Evolutionary conservation across 2,797 vertebrate species (phyloP).

Genomic region (Gymnothorax javanicus): DNA sequence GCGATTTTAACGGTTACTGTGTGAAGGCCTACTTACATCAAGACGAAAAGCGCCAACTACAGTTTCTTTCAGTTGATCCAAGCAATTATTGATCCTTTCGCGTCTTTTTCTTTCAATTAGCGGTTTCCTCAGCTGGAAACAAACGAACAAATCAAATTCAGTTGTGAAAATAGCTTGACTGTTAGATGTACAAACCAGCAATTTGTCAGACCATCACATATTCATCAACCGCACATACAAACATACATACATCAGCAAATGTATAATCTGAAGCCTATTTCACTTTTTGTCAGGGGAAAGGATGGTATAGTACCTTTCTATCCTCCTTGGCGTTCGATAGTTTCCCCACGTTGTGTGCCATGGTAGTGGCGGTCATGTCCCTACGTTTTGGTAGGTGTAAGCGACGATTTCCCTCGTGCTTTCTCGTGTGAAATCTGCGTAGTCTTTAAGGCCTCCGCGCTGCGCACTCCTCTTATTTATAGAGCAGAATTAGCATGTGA

Average conservation of each 20-base stretch:
- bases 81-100: slow-evolving; percentile 86
- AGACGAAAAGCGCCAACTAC: slow-evolving; percentile 83
- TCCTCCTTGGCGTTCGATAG: slow-evolving; percentile 77
- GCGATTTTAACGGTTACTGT: background rate
- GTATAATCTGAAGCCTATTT: background rate
- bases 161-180: background rate
- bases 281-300: background rate
- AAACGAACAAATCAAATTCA: background rate
- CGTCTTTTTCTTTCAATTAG: slow-evolving; percentile 87
- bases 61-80: slow-evolving; percentile 87
- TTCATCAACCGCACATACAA: background rate
- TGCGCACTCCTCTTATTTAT: slow-evolving; percentile 80
- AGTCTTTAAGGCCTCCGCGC: slow-evolving; percentile 72
- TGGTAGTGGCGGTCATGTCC: slow-evolving; percentile 78
- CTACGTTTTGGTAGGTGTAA: slow-evolving; percentile 25
- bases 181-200: background rate
- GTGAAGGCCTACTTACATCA: slow-evolving; percentile 75
- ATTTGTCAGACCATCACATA: background rate
- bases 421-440: slow-evolving; percentile 48
- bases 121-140: slow-evolving; percentile 81
- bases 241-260: background rate
- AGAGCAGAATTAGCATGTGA: slow-evolving; percentile 86
- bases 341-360: slow-evolving; percentile 64
- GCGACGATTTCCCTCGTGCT: slow-evolving; percentile 25
- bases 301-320: slow-evolving; percentile 80